Conservation (phyloP, 2,888 invertebrate species). For the Gibbula magus region DNA sequence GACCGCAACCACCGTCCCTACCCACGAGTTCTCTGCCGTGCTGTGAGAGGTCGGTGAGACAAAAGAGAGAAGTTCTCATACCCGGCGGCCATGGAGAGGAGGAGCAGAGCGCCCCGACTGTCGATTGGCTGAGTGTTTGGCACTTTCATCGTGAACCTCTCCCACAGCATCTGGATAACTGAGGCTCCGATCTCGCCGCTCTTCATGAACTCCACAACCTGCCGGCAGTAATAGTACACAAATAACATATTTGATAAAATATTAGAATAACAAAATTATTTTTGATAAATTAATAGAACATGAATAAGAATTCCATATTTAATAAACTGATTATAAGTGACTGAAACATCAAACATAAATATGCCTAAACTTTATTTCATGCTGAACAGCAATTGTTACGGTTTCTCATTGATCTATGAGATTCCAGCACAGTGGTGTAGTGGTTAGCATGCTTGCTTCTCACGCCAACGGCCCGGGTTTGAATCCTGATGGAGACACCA, state of each 20-base stretch:
- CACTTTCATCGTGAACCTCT: conserved; percentile 84
- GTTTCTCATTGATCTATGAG: not conserved
- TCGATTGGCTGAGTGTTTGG: conserved; percentile 83
- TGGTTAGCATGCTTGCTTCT: too few species aligned
- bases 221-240: not conserved
- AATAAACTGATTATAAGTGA: not conserved
- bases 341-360: not conserved
- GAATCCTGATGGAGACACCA: too few species aligned
- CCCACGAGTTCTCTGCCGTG: not conserved
- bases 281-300: not conserved
- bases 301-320: not conserved
- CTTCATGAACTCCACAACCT: conserved; percentile 80
- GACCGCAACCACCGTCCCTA: not conserved
- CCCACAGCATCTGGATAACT: conserved; percentile 85
- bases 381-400: not conserved
- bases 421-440: too few species aligned
- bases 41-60: not conserved
- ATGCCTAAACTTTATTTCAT: not conserved
- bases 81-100: conserved; percentile 86
- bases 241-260: not conserved
- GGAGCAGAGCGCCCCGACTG: conserved; percentile 83
- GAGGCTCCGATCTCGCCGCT: conserved; percentile 79
- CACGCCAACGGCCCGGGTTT: too few species aligned
- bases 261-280: too few species aligned
- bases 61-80: conserved; percentile 56